These are phyloP conservation scores for Vulpes vulpes DNA, from an alignment of 2,113 vertebrate species.

Conservation along the genomic window DNA sequence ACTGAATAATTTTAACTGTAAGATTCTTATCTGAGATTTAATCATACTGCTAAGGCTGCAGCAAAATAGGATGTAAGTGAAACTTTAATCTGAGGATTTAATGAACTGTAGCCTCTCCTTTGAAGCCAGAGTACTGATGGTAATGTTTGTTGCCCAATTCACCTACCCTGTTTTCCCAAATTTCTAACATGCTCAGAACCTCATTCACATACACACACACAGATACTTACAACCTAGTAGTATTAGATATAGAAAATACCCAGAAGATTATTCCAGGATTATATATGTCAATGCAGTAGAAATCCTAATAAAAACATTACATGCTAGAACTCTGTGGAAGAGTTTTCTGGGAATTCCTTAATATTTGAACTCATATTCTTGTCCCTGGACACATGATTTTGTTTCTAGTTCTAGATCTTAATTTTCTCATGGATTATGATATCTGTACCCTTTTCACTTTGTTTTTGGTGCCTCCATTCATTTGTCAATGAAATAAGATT, in stretches of 20 bases:
- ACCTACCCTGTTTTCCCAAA: neutral
- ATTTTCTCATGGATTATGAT: neutral
- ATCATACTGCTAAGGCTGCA: neutral
- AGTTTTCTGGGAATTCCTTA: neutral
- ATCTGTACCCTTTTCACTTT: neutral
- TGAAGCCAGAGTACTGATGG: neutral
- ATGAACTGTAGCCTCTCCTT: neutral
- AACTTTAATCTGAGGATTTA: slow-evolving; percentile 29
- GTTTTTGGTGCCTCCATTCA: neutral
- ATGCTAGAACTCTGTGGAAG: neutral
- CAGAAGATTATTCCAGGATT: neutral
- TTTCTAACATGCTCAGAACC: neutral
- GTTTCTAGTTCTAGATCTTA: neutral
- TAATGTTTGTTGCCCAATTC: neutral
- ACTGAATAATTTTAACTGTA: slow-evolving; percentile 42
- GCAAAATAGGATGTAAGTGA: slow-evolving; percentile 19
- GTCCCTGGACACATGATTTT: neutral
- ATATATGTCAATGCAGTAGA: neutral
- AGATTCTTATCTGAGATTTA: slow-evolving; percentile 5
- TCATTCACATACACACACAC: neutral
- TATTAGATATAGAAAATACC: neutral
- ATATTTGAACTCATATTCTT: neutral
- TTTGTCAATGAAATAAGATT: neutral
- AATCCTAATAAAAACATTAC: neutral
- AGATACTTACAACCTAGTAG: neutral